phyloP scores from a whole-genome alignment of 2,888 invertebrate species.

The Thymelicus lineola region DNA sequence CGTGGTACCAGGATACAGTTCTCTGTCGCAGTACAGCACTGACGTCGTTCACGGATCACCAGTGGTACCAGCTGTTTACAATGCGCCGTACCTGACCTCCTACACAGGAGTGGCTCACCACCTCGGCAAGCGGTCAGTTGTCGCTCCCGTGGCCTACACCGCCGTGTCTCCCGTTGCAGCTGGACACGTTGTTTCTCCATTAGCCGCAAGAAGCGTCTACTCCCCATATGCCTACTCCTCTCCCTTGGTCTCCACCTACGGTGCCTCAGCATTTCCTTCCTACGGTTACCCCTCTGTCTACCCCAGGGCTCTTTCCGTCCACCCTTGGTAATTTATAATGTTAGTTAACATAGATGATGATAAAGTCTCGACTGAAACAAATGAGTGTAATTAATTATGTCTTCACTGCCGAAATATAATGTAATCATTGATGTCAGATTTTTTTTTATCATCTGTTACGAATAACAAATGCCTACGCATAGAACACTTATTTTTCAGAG shows the following conservation, averaged over 20 bases:
- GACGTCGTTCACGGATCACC: conserved; percentile 61
- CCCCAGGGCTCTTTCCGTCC: conserved; percentile 60
- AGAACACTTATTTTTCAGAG: background rate
- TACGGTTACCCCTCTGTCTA: conserved; percentile 53
- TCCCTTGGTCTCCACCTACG: conserved; percentile 53
- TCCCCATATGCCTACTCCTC: conserved; percentile 52
- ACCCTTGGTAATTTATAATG: conserved; percentile 66
- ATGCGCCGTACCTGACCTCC: conserved; percentile 49
- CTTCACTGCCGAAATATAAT: conserved; percentile 59
- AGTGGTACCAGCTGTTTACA: conserved; percentile 52
- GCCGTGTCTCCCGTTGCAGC: conserved; percentile 66
- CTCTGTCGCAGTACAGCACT: conserved; percentile 57
- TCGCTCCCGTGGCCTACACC: conserved; percentile 52
- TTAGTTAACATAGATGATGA: conserved; percentile 1
- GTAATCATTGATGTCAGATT: conserved; percentile 29
- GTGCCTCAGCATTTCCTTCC: conserved; percentile 49
- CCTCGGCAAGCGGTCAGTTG: conserved; percentile 68
- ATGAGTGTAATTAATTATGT: conserved; percentile 40
- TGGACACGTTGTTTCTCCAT: conserved; percentile 49
- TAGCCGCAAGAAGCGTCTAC: conserved; percentile 44
- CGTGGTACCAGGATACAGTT: conserved; percentile 51
- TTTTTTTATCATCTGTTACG: background rate
- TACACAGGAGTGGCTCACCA: conserved; percentile 60
- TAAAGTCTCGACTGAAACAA: conserved; percentile 34
- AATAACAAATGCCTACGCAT: background rate